Conservation (phyloP, 2,888 invertebrate species). For the Brachyopa scutellaris region DNA sequence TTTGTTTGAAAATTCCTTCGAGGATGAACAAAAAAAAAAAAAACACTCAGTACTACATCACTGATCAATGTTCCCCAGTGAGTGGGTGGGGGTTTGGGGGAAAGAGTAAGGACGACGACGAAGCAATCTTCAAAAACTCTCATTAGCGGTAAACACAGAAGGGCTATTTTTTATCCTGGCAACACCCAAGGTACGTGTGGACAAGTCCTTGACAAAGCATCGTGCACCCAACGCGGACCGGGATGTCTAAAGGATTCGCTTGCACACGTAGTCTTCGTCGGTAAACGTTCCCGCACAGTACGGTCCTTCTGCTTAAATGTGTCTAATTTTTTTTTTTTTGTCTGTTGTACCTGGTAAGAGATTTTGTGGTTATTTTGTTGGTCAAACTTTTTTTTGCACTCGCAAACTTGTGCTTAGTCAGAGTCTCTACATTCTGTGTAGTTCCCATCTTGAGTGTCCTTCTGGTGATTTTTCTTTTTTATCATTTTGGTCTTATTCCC, state of each 20-base stretch:
- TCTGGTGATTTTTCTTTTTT: too few species aligned
- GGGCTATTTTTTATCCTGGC: background rate
- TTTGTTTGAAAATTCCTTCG: conserved; percentile 3
- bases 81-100: too few species aligned
- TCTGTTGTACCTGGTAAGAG: background rate
- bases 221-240: background rate
- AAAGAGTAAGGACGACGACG: background rate
- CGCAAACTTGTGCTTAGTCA: background rate
- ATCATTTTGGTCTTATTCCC: too few species aligned
- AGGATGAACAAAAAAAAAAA: conserved; percentile 17
- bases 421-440: conserved; percentile 3
- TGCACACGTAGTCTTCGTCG: conserved; percentile 22
- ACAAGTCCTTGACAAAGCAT: conserved; percentile 11
- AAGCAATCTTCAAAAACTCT: conserved; percentile 22
- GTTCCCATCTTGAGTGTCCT: conserved; percentile 7
- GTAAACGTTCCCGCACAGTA: background rate
- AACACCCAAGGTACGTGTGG: conserved; percentile 13
- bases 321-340: background rate
- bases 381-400: conserved; percentile 17
- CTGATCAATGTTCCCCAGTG: background rate
- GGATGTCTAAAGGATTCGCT: background rate
- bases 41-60: conserved; percentile 7
- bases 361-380: conserved; percentile 28
- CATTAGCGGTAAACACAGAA: conserved; percentile 30
- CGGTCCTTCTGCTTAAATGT: background rate